phyloP scores from a whole-genome alignment of 2,113 vertebrate genomes.

The Vulpes lagopus region DNA sequence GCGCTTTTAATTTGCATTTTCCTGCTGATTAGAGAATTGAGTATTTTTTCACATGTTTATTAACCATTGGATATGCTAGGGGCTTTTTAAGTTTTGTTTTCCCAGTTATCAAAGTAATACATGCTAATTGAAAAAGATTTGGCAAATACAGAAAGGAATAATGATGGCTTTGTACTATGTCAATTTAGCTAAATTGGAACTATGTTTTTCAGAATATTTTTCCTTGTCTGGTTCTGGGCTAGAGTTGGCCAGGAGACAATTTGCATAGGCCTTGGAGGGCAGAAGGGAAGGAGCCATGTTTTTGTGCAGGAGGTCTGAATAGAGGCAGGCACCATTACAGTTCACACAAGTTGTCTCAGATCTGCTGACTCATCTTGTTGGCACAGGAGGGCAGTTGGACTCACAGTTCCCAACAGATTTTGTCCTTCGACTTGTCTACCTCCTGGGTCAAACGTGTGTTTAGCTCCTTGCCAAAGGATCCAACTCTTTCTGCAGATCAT shows the following conservation, averaged over 20 bases:
- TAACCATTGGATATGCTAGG: slow-evolving; percentile 33
- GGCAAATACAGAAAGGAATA: slow-evolving; percentile 45
- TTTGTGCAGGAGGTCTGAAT: neutral
- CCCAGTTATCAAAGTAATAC: neutral
- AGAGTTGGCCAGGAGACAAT: neutral
- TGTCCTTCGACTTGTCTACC: neutral
- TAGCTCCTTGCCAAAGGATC: neutral
- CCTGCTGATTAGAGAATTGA: neutral
- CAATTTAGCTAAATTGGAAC: slow-evolving; percentile 12
- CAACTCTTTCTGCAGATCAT: neutral
- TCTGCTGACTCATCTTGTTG: neutral
- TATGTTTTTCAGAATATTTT: slow-evolving; percentile 24
- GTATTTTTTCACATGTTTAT: slow-evolving; percentile 15
- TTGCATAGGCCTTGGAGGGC: neutral
- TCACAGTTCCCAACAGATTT: neutral
- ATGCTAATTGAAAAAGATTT: neutral
- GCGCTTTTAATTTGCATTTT: slow-evolving; percentile 23
- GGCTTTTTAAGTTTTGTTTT: neutral
- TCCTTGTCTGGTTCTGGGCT: neutral
- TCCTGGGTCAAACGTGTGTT: neutral
- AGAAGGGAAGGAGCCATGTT: neutral
- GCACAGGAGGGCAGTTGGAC: neutral
- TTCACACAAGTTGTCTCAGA: neutral
- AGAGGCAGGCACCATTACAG: neutral
- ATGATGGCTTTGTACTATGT: neutral